Evolutionary conservation across 2,113 vertebrate genomes (phyloP), one percentile per base, ranked within the genome.

Genomic region (Melanerpes aurifrons): DNA sequence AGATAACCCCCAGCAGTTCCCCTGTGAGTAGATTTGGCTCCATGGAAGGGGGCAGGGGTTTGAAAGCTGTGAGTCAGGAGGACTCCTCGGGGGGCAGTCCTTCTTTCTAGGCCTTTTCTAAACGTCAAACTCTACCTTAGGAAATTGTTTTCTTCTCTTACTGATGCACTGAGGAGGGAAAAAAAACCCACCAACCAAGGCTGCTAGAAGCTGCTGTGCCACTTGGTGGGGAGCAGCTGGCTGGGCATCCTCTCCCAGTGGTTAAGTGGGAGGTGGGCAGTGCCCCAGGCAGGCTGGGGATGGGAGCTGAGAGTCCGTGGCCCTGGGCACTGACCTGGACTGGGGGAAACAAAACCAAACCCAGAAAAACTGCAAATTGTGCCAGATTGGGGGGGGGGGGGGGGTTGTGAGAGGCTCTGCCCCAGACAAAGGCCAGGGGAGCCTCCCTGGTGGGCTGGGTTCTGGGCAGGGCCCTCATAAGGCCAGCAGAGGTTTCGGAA

Each of bases 331-430:
- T 7, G 17, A 61, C 80, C 86, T 57, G 68, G 79, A 43, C 89
- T 87, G 81, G 85, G 77, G 76, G 85, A 68, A 82, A 57, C 89
- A 71, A 91, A 91, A 80, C 73, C 13, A 89, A 92, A 63, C 35
- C 81, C 86, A 74, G 71, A 86, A 90, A 93, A 95, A 95, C 91
- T 86, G 96, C 93, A 94, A 90, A 94, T 94, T 96, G 91, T 94
- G 82, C 95, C 97, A 95, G 94, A 89, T 76, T 3, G 12, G 22
- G 4, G 5, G 29, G 50, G 13, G 43, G 43, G 15, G 10, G 10
- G 59, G 40, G 48, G 10, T 58, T n/a, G 6, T 1, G 61, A 70
- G 82, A 20, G 3, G 12, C 75, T 53, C 62, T 73, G 70, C 82
- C 26, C 8, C 67, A 26, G 89, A 4, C 1, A 2, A n/a, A 37